Percentiles rank a stretch among this genome's conserved stretches.
Conservation (phyloP, 2,113 vertebrate genomes). For the Rhinopomastus cyanomelas region DNA sequence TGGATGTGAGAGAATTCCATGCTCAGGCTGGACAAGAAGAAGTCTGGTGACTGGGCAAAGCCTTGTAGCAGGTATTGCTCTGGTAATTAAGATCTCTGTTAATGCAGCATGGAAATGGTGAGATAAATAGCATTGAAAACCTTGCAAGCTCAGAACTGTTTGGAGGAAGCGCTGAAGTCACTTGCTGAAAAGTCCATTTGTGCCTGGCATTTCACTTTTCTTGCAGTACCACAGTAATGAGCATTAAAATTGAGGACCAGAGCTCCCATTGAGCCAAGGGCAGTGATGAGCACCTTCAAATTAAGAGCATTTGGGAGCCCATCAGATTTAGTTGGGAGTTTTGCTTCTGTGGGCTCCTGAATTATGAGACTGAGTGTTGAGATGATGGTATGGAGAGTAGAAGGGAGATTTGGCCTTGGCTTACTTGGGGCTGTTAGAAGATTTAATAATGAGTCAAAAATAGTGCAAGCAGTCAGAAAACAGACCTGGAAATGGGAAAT, state of each 20-base stretch:
- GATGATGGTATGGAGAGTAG: neutral
- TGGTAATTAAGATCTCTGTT: neutral
- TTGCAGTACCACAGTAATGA: neutral
- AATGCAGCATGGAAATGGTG: neutral
- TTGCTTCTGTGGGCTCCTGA: neutral
- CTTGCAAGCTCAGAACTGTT: neutral
- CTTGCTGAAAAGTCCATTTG: neutral
- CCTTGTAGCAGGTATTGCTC: conserved; percentile 1
- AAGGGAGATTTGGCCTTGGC: neutral
- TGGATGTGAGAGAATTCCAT: neutral
- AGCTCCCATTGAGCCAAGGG: neutral
- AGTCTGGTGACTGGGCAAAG: conserved; percentile 32
- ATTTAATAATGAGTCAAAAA: neutral
- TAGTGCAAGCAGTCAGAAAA: neutral
- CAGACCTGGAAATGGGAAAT: neutral
- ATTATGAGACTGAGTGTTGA: fast-evolving
- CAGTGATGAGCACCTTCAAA: neutral
- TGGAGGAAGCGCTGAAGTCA: neutral
- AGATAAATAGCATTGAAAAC: neutral
- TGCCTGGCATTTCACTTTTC: neutral
- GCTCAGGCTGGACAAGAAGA: neutral
- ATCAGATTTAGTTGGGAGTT: neutral
- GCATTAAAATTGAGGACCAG: neutral
- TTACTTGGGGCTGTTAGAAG: neutral
- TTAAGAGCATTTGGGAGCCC: neutral